Conservation (phyloP, 2,797 vertebrate species). For the Heteromormyrus szaboi region DNA sequence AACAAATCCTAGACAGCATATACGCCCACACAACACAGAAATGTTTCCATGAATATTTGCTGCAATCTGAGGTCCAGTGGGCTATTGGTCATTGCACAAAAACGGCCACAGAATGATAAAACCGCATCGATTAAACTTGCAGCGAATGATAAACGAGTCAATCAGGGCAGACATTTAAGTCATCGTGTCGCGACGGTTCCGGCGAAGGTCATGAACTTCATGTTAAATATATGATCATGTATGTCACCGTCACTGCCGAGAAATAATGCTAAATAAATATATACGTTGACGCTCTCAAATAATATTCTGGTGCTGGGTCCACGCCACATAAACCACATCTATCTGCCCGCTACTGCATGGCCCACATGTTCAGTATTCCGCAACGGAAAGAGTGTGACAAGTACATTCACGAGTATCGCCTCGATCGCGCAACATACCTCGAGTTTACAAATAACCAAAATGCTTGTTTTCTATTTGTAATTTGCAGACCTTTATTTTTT, state of each 20-base stretch:
- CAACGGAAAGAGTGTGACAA: conserved; percentile 11
- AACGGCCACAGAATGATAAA: not conserved
- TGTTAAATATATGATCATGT: not conserved
- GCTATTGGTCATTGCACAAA: conserved; percentile 3
- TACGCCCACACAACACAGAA: not conserved
- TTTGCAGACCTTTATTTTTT: not conserved
- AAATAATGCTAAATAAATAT: not conserved
- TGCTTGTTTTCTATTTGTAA: not conserved
- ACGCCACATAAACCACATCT: not conserved
- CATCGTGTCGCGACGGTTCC: not conserved
- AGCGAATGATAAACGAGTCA: not conserved
- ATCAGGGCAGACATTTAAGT: not conserved
- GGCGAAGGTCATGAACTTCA: conserved; percentile 6
- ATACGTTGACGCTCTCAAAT: not conserved
- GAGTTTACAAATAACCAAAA: not conserved
- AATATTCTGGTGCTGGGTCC: not conserved
- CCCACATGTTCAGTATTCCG: conserved; percentile 23
- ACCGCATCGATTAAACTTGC: not conserved
- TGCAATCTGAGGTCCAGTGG: not conserved
- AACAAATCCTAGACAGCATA: not conserved
- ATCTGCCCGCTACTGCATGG: conserved; percentile 7
- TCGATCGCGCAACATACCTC: not conserved
- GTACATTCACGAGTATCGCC: not conserved
- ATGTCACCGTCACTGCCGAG: not conserved
- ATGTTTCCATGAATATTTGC: not conserved